Conservation (phyloP, 1,140 invertebrate species). For the Kradibia gibbosae region DNA sequence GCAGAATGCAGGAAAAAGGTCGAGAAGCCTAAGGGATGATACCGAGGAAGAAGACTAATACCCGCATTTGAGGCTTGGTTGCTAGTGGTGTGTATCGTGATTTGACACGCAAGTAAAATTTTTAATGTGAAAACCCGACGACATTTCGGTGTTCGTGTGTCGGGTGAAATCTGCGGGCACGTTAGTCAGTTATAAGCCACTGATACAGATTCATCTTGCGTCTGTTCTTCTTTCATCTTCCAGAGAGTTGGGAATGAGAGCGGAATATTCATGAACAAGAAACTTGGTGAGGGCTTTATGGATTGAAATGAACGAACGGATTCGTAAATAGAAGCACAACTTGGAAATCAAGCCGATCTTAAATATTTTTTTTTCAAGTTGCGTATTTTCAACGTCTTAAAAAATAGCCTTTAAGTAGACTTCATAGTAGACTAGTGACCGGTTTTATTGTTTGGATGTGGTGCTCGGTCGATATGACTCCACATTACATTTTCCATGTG, state of each 20-base stretch:
- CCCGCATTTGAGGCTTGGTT: constrained; percentile 51
- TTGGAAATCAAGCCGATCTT: neutral
- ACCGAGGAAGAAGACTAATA: constrained; percentile 62
- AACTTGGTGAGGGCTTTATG: neutral
- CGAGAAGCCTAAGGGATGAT: neutral
- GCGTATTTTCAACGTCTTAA: too few relatives aligned
- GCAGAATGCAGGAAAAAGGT: neutral
- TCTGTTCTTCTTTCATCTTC: constrained; percentile 50
- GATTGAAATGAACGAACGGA: neutral
- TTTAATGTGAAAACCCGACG: constrained; percentile 56
- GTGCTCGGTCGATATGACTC: neutral
- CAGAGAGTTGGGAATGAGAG: constrained; percentile 56
- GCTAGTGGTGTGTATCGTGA: constrained; percentile 55
- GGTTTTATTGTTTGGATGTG: too few relatives aligned
- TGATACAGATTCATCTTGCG: neutral
- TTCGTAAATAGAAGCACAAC: neutral
- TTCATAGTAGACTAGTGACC: too few relatives aligned
- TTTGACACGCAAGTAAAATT: constrained; percentile 65
- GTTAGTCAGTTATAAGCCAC: neutral
- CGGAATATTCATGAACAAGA: constrained; percentile 51
- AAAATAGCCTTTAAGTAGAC: too few relatives aligned
- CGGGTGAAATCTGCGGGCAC: neutral
- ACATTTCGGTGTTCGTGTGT: constrained; percentile 50
- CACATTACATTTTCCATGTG: neutral
- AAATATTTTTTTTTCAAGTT: neutral